Conservation (phyloP, 2,888 invertebrate species). For the Cylloceria caligata region DNA sequence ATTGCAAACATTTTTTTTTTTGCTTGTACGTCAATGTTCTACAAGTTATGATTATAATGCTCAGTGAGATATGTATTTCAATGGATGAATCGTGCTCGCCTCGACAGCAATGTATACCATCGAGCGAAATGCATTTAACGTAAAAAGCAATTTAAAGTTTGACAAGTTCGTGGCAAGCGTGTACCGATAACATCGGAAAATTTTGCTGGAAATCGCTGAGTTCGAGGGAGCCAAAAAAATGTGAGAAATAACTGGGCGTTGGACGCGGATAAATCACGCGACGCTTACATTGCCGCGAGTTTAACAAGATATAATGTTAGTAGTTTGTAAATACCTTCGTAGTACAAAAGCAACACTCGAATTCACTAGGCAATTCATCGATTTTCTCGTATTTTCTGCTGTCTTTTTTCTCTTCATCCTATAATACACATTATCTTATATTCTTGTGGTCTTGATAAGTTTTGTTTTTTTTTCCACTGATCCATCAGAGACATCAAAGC, state of each 20-base stretch:
- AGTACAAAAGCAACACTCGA: constrained; percentile 99
- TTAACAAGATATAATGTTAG: constrained; percentile 71
- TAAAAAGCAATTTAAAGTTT: constrained; percentile 54
- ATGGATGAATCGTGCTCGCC: constrained; percentile 55
- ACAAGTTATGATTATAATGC: constrained; percentile 57
- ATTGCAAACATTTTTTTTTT: background rate
- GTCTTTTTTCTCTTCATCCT: constrained; percentile 88
- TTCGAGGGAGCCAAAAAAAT: background rate
- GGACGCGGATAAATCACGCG: constrained; percentile 13
- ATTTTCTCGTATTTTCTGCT: constrained; percentile 89
- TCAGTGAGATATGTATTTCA: constrained; percentile 41
- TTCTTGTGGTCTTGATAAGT: constrained; percentile 64
- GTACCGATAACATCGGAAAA: constrained; percentile 52
- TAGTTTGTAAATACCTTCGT: constrained; percentile 91
- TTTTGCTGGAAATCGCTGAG: constrained; percentile 31
- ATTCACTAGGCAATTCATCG: constrained; percentile 97
- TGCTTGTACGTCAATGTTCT: constrained; percentile 5
- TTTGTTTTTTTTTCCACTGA: constrained; percentile 23
- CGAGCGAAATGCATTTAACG: constrained; percentile 36
- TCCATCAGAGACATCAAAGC: constrained; percentile 60
- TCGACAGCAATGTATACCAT: constrained; percentile 60
- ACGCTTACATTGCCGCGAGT: constrained; percentile 61
- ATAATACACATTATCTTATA: constrained; percentile 80
- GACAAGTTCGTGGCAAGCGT: constrained; percentile 46
- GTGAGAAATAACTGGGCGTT: background rate